Evolutionary conservation across 30 jellyfish, hydroid and myxozoan genomes (phyloP).

Genomic region (Sanderia malayensis): DNA sequence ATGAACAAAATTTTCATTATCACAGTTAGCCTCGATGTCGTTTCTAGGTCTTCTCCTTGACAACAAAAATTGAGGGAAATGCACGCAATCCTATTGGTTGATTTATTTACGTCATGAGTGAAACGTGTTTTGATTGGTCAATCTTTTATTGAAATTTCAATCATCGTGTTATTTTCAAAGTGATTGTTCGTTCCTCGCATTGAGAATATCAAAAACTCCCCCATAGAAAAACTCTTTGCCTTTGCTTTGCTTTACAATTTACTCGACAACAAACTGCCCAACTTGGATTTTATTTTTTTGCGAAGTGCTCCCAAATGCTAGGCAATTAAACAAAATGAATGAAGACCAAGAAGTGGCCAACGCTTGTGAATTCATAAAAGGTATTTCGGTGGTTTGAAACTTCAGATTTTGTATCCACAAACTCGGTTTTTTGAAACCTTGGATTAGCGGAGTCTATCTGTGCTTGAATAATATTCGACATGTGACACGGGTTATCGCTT

Average conservation of each 20-base stretch:
- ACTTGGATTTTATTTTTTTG: too few relatives aligned
- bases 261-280: neutral
- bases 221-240: too few relatives aligned
- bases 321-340: conserved; percentile 42
- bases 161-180: conserved; percentile 50
- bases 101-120: conserved; percentile 25
- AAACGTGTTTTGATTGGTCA: conserved; percentile 30
- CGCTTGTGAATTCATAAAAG: conserved; percentile 88
- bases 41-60: neutral
- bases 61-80: conserved; percentile 4
- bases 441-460: neutral
- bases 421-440: neutral
- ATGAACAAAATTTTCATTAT: too few relatives aligned
- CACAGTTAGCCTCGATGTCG: neutral
- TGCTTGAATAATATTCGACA: neutral
- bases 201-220: conserved; percentile 20
- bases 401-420: conserved; percentile 6
- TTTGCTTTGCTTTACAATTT: neutral
- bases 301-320: conserved; percentile 40
- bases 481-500: neutral
- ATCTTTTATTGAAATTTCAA: conserved; percentile 10
- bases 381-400: conserved; percentile 37
- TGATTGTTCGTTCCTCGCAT: conserved; percentile 25
- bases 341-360: conserved; percentile 90
- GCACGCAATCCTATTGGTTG: conserved; percentile 54